Base-by-base conservation (phyloP, 2,113 vertebrate species). In the Embiotoca jacksoni region DNA sequence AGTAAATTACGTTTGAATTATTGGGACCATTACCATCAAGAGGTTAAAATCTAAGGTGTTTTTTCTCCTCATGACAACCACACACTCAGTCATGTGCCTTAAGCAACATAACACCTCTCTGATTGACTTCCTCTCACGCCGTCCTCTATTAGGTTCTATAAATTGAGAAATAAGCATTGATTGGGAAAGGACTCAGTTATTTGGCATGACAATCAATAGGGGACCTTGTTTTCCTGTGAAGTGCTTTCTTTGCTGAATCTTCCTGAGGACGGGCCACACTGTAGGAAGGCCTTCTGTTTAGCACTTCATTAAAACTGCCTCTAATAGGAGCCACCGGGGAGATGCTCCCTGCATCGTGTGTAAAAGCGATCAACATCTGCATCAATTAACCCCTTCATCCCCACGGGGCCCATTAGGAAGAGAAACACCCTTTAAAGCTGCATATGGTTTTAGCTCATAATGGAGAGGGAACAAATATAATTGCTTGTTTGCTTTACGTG, bases 291-390 rank as follows among this genome's bases (percentile, higher is more conserved):
- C 93, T 89, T 90, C 93, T 96, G 95, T 95, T 96, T 95, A 95
- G 95, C 94, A 96, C 96, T 96, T 96, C 95, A 95, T 96, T 96
- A 96, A 96, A 95, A 95, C 93, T 95, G 94, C 86, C 93, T 94
- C 95, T 96, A 96, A 96, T 96, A 95, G 92, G 94, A 95, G 93
- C 94, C 96, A 94, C 94, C 46, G 16, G 95, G 96, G 96, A 96
- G 94, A 94, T 85, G 90, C 90, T 94, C 94, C 89, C 86, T 82
- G 81, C 91, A 88, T 94, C 92, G 91, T 80, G 89, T 95, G 96
- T 94, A 93, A 90, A 92, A 93, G 94, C 94, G 92, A 95, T 97
- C 96, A 96, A 95, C 97, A 96, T 96, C 96, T 96, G 96, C 95
- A 95, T 96, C 96, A 95, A 96, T 96, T 96, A 97, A 96, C 95